Evolutionary conservation across 2,113 vertebrate species (phyloP), one percentile per base, ranked within the genome.

Genomic region (Myxocyprinus asiaticus): DNA sequence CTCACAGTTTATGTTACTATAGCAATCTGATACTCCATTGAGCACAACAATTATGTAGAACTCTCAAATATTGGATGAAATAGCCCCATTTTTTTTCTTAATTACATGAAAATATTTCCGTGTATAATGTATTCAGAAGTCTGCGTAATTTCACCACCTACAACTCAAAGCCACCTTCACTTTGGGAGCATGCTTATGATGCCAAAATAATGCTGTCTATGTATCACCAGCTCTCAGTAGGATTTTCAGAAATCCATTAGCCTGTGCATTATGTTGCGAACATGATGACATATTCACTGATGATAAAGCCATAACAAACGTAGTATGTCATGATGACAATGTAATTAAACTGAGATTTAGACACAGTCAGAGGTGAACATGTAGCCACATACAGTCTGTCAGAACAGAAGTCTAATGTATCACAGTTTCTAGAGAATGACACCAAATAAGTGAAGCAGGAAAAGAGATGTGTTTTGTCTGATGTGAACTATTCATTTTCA

Each of bases 311-410:
- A 75, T 63, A 75, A 76, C 73, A 76, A 76, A 65, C 73, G 9
- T 65, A 65, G 73, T 65, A 65, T 76, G 48, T 76, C 73, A 65
- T 43, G 48, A 76, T 55, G 61, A 76, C 73, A 76, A 51, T 47
- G 73, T 65, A 65, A 76, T 76, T 76, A 76, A 76, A 76, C 12
- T 76, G 73, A 76, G 48, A 66, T 76, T 76, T 76, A 66, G 74
- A 76, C 48, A 53, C 61, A 76, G 62, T 55, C 12, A 66, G 74
- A 76, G 48, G 50, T 76, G 74, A 66, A 66, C 61, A 65, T 51
- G 71, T 76, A 42, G 48, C 48, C 45, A 75, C 72, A 76, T 53
- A 76, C 74, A 76, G 33, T 76, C 62, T 76, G 74, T 55, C 74
- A 66, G 45, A 66, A 76, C 74, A 76, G 48, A 76, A 22, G 33